Base-by-base conservation (phyloP, 2,888 invertebrate species). In the Acanthosepion pharaonis region DNA sequence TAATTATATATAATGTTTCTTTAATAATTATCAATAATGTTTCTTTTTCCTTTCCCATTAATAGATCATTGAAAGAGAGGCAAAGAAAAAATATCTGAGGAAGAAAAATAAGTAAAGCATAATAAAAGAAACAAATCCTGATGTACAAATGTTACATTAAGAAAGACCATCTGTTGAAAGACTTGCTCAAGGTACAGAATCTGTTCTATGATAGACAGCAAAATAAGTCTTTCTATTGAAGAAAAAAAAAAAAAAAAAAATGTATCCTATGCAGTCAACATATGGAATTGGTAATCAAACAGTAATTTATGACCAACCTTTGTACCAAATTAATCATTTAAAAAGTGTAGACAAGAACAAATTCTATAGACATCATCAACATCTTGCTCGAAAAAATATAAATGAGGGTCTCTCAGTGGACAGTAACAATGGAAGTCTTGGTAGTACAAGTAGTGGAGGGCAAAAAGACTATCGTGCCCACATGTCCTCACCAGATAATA, bases 181-280 rank as follows among this genome's bases (percentile, higher is more conserved):
- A 64, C 25, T 23, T 23, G 25, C 25, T 25, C 64, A 64, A 64
- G 25, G 23, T 8, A 23, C 64, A 25, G 25, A 25, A 25, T 23
- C 25, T 25, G 8, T 4, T 64, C 6, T 64, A 25, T 64, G 3
- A 23, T 25, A 64, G 64, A 64, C 20, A 64, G 20, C 23, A 25
- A 64, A 64, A 23, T 25, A 25, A 23, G 6, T 64, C 25, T 59
- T 59, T 18, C 18, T 23, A 23, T 64, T 64, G 6, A 9, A 9
- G 6, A 51, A 51, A 51, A 51, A 51, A 51, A 64, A 51, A 51
- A 51, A 64, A 64, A 51, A 92, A 48, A 51, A 92, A 49, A 92
- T 92, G 92, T 92, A 92, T 92, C 92, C 92, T 9, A 51, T 92
- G 92, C 92, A 92, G 33, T 49, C 92, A 18, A 48, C 92, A 20